phyloP scores from a whole-genome alignment of 2,113 vertebrate species.

The Dendropsophus ebraccatus region DNA sequence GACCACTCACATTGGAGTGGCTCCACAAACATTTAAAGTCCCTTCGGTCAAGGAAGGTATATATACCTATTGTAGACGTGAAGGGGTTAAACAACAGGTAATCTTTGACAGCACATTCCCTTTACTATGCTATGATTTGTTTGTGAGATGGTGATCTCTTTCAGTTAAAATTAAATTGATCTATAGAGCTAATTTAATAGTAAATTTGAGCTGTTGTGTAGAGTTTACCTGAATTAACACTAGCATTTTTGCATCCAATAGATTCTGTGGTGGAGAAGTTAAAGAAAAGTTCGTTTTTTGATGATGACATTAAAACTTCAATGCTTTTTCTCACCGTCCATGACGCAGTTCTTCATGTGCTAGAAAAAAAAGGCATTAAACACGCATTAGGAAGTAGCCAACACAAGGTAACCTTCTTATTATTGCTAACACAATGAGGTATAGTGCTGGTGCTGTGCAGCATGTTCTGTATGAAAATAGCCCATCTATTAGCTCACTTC shows the following conservation, averaged over 20 bases:
- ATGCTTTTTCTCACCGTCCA: constrained; percentile 92
- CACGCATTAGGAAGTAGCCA: constrained; percentile 64
- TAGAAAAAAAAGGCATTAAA: constrained; percentile 75
- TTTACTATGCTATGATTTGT: background rate
- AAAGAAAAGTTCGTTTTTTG: constrained; percentile 84
- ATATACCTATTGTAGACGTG: too few species aligned
- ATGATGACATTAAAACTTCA: constrained; percentile 85
- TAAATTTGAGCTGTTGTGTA: background rate
- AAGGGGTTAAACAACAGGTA: too few species aligned
- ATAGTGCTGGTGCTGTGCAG: too few species aligned
- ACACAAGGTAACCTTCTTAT: constrained; percentile 68
- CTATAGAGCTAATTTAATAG: background rate
- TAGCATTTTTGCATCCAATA: constrained; percentile 62
- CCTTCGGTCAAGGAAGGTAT: too few species aligned
- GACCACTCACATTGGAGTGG: too few species aligned
- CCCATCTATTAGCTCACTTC: too few species aligned
- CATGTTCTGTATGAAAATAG: too few species aligned
- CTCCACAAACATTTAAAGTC: too few species aligned
- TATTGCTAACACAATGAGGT: background rate
- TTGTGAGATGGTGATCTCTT: too few species aligned
- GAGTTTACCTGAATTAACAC: background rate
- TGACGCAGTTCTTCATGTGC: constrained; percentile 86
- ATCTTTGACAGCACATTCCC: too few species aligned
- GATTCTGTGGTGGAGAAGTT: constrained; percentile 89
- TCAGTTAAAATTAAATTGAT: background rate